Evolutionary conservation across 2,113 vertebrate species (phyloP).

Genomic region (Pagrus major): DNA sequence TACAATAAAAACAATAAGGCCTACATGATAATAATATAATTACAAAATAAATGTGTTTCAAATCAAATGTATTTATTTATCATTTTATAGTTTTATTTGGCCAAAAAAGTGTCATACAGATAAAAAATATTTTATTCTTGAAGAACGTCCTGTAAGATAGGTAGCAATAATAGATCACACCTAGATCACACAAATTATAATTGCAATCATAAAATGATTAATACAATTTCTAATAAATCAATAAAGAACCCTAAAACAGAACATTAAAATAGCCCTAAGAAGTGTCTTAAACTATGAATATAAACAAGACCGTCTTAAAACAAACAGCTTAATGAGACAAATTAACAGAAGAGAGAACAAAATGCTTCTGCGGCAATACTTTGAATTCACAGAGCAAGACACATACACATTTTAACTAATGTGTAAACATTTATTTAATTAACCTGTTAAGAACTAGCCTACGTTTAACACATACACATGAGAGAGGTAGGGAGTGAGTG

Average conservation of each 20-base stretch:
- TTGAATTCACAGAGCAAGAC: not conserved
- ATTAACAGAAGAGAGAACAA: not conserved
- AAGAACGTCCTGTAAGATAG: not conserved
- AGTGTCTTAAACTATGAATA: not conserved
- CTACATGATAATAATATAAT: not conserved
- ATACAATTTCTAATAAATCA: not conserved
- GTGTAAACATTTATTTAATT: too few species aligned
- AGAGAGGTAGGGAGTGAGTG: too few species aligned
- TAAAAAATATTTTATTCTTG: not conserved
- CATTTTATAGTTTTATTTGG: not conserved
- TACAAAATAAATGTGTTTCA: not conserved
- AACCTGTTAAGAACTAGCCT: too few species aligned
- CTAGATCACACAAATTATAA: not conserved
- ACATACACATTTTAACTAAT: too few species aligned
- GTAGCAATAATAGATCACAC: not conserved
- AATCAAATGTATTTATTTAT: not conserved
- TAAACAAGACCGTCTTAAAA: not conserved
- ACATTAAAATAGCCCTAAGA: not conserved
- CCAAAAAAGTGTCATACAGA: not conserved
- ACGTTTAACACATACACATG: constrained; percentile 4
- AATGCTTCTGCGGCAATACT: not conserved
- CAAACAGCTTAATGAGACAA: not conserved
- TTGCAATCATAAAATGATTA: not conserved
- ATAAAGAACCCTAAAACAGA: not conserved
- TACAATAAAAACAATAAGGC: too few species aligned